Conservation (phyloP, 2,113 vertebrate species). For the Hemichromis elongatus region DNA sequence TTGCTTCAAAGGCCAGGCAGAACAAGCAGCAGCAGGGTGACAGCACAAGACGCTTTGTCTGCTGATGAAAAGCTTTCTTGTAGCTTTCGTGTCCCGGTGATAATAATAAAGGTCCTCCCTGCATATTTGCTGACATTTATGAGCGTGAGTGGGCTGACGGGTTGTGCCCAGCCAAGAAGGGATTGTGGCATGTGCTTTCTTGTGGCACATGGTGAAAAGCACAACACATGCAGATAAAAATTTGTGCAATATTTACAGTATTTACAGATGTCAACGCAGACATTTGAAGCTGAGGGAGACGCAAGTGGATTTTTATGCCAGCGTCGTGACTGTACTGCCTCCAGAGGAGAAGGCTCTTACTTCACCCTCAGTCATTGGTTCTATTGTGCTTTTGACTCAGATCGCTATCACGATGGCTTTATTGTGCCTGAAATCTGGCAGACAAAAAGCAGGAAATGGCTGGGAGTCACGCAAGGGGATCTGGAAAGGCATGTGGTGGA, state of each 20-base stretch:
- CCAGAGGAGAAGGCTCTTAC: constrained; percentile 49
- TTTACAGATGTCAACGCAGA: neutral
- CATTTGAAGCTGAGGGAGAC: neutral
- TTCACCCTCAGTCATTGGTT: constrained; percentile 55
- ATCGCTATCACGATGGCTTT: constrained; percentile 71
- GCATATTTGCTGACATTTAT: constrained; percentile 51
- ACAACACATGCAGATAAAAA: constrained; percentile 17
- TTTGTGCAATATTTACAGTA: constrained; percentile 23
- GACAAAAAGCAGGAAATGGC: constrained; percentile 78
- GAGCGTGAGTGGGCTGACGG: constrained; percentile 23
- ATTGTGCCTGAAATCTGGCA: constrained; percentile 72
- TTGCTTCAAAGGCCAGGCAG: constrained; percentile 62
- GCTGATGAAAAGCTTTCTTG: constrained; percentile 65
- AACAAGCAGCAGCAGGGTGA: constrained; percentile 47
- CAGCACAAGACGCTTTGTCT: constrained; percentile 63
- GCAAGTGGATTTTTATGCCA: constrained; percentile 3
- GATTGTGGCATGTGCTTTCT: constrained; percentile 15
- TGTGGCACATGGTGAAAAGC: constrained; percentile 4
- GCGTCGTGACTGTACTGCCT: constrained; percentile 28
- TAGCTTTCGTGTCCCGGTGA: constrained; percentile 40
- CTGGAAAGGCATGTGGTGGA: constrained; percentile 56
- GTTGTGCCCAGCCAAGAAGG: neutral
- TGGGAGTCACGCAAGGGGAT: constrained; percentile 74
- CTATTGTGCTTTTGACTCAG: constrained; percentile 72
- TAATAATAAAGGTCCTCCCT: constrained; percentile 53